Evolutionary conservation across 37 sponge, comb jelly and placozoan species (phyloP), one percentile per base, ranked within the genome.

Genomic region (Cladorhizidae sp.): DNA sequence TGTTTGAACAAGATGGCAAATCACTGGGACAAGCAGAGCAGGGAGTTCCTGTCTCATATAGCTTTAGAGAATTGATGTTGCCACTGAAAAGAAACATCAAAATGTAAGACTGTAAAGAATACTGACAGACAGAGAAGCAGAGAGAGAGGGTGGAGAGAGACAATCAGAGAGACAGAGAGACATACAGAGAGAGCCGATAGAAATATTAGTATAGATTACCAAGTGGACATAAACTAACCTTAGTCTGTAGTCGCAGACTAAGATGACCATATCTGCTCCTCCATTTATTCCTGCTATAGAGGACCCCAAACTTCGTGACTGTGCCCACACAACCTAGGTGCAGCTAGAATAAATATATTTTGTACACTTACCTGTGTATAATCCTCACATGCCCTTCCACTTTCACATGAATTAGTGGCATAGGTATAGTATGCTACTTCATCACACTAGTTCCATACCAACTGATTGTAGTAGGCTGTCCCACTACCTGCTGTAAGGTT

Each of bases 11-110:
- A 32, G 36, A 28, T 23, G 64, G 50, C 12, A 25, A 0, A 23
- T 64, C 45, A 1, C 0, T 2, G 18, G 78, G 78, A 28, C 78
- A 77, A 35, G 42, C 65, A 57, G 78, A 77, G 36, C 78, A 77
- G 12, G 65, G n/a, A 3, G 45, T 12, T 45, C 78, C 78, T 12
- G 45, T 9, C 8, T 12, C 12, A 42, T 77, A 77, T 40, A 65
- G 78, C 41, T 26, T 63, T 42, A 15, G 36, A 61, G 33, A 49
- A 0, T 1, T 20, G 65, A 64, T 42, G 62, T 71, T 71, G 1
- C 72, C 72, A 45, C 72, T 71, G 45, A 7, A 33, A 31, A 65
- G n/a, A n/a, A n/a, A n/a, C n/a, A n/a, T n/a, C n/a, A n/a, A n/a
- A n/a, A n/a, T n/a, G n/a, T n/a, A n/a, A n/a, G n/a, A n/a, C n/a